These are phyloP conservation scores for Manacus vitellinus DNA, from an alignment of 2,113 vertebrate species.

Conservation along the genomic window DNA sequence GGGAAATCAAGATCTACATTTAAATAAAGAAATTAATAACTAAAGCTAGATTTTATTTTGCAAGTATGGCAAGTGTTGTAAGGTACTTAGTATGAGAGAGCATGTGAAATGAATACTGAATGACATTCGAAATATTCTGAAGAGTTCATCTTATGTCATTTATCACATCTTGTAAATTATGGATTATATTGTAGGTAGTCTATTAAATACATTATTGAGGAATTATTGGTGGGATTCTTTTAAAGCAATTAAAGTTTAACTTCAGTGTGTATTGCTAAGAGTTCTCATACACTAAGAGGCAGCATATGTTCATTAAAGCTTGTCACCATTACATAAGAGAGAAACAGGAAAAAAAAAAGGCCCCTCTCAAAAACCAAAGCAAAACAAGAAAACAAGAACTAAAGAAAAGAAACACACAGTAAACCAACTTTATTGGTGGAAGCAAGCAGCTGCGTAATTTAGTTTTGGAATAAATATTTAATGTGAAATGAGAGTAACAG, in stretches of 20 bases:
- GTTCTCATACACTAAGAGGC: background rate
- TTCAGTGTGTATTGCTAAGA: background rate
- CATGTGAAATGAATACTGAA: conserved; percentile 54
- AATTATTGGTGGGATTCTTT: conserved; percentile 26
- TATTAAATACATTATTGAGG: conserved; percentile 45
- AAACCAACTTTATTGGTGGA: background rate
- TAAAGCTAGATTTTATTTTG: conserved; percentile 34
- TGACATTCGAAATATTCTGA: conserved; percentile 8
- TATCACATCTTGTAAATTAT: conserved; percentile 52
- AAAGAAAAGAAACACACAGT: background rate
- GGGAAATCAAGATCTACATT: conserved; percentile 66
- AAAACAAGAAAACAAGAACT: background rate
- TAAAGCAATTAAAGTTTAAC: background rate
- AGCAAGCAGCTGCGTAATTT: background rate
- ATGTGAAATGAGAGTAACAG: background rate
- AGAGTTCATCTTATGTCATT: conserved; percentile 52
- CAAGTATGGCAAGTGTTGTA: conserved; percentile 37
- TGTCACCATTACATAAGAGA: background rate
- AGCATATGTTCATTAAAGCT: background rate
- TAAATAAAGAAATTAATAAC: conserved; percentile 73
- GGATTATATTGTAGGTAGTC: conserved; percentile 28
- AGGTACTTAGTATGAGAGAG: conserved; percentile 48
- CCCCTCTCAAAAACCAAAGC: fast-evolving
- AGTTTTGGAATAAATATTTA: background rate
- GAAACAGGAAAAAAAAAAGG: background rate